Conservation (phyloP, 2,113 vertebrate genomes). For the Triplophysa rosa region DNA sequence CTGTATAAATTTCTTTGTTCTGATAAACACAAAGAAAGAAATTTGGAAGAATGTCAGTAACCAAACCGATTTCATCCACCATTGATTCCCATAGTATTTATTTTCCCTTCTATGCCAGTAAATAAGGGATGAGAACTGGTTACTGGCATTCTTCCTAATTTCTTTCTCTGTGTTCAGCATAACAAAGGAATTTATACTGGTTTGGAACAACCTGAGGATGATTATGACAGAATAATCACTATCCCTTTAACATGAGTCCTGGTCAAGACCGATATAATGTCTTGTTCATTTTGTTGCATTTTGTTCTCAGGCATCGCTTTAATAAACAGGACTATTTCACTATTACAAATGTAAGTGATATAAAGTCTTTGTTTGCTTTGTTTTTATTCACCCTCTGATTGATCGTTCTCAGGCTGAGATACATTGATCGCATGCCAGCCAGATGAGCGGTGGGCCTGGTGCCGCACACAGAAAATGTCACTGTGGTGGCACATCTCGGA, state of each 20-base stretch:
- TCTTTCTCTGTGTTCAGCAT: too few relatives aligned
- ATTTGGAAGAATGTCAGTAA: too few relatives aligned
- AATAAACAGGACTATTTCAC: conserved; percentile 67
- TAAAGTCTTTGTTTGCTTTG: conserved; percentile 67
- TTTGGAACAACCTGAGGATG: too few relatives aligned
- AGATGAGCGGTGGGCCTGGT: conserved; percentile 17
- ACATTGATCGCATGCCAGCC: conserved; percentile 52
- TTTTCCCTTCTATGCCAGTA: too few relatives aligned
- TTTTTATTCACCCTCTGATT: conserved; percentile 59
- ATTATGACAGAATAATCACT: too few relatives aligned
- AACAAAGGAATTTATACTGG: too few relatives aligned
- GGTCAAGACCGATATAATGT: conserved; percentile 42
- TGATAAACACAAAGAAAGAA: too few relatives aligned
- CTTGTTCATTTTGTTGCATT: conserved; percentile 61
- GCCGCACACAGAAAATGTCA: conserved; percentile 9
- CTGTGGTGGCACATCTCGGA: not conserved
- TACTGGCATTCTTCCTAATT: too few relatives aligned
- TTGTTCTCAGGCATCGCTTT: conserved; percentile 62
- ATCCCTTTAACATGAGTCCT: not conserved
- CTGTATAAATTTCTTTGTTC: too few relatives aligned
- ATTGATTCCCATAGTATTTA: too few relatives aligned
- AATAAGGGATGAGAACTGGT: too few relatives aligned
- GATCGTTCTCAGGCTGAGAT: conserved; percentile 55
- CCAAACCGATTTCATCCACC: too few relatives aligned
- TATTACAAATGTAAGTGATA: conserved; percentile 73